Base-by-base conservation (phyloP, 2,888 invertebrate genomes). In the Drosophila paracracens region DNA sequence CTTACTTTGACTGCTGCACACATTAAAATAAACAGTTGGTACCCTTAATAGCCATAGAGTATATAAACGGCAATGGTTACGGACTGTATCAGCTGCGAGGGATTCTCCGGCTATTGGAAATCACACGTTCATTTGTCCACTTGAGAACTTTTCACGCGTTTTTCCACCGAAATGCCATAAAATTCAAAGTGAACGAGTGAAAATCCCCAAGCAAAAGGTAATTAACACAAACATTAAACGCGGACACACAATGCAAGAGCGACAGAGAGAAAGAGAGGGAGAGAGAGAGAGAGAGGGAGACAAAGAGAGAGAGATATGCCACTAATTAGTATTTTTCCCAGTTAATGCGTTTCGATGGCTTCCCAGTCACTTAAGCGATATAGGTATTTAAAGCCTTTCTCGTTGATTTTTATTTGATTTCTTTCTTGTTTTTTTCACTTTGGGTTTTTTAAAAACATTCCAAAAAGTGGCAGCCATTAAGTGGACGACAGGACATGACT, bases 271-370 rank as follows among this genome's bases (percentile, higher is more conserved):
- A 11, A 40, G 25, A 25, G 46, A 21, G 10, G 11, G 54, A 52
- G 33, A 58, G 31, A 29, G 16, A 25, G 8, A 25, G 33, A 18
- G n/a, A 43, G 27, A 21, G 38, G 3, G 21, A 46, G 7, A 46
- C 21, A 21, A 7, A 50, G 29, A n/a, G 27, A 38, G 31, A 43
- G 78, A 78, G 88, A 81, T 82, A 79, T 78, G 82, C 81, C 84
- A 91, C 91, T 92, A 92, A 92, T 92, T 92, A 92, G 92, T 86
- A 80, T 87, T 85, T 79, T 76, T 76, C 73, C 71, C 64, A 71
- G 91, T 91, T 91, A 91, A 91, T 87, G 90, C 80, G 68, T 67
- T 69, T 76, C 87, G 92, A 92, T 92, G 91, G 86, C 84, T 83
- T 65, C 54, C 35, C 66, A 79, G 75, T 73, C 79, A 80, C 82